phyloP scores from a whole-genome alignment of 2,888 invertebrate species.

The Rhorus exstirpatorius region DNA sequence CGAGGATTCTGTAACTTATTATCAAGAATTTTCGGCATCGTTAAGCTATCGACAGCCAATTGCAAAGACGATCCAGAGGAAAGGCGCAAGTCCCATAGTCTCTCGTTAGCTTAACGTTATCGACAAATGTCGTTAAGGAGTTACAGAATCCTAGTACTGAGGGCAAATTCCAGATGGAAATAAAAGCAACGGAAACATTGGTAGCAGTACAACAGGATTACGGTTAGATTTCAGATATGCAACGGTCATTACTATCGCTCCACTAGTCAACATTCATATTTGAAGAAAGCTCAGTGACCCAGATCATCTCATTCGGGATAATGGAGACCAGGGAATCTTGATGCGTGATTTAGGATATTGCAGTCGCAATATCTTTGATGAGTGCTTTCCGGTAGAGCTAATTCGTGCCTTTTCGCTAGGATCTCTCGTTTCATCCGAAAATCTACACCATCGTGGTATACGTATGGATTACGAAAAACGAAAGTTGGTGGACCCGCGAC shows the following conservation, averaged over 20 bases:
- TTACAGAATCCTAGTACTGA: too few species aligned
- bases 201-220: background rate
- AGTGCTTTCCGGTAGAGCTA: constrained; percentile 15
- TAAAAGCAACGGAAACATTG: background rate
- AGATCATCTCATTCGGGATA: background rate
- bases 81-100: too few species aligned
- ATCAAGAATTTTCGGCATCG: too few species aligned
- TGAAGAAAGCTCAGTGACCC: constrained; percentile 23
- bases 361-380: constrained; percentile 19
- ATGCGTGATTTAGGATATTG: background rate
- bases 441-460: constrained; percentile 26
- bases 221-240: too few species aligned
- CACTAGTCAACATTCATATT: background rate
- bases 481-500: too few species aligned
- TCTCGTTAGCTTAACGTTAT: too few species aligned
- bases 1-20: too few species aligned
- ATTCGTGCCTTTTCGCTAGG: constrained; percentile 30
- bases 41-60: too few species aligned
- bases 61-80: too few species aligned
- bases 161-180: constrained; percentile 13
- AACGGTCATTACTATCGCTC: too few species aligned
- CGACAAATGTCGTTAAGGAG: too few species aligned
- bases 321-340: background rate
- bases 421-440: constrained; percentile 40
- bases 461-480: constrained; percentile 43